Percentiles rank a stretch among this genome's conserved stretches.
Evolutionary conservation across 2,888 invertebrate genomes (phyloP).

Genomic region (Dynastes tityus): DNA sequence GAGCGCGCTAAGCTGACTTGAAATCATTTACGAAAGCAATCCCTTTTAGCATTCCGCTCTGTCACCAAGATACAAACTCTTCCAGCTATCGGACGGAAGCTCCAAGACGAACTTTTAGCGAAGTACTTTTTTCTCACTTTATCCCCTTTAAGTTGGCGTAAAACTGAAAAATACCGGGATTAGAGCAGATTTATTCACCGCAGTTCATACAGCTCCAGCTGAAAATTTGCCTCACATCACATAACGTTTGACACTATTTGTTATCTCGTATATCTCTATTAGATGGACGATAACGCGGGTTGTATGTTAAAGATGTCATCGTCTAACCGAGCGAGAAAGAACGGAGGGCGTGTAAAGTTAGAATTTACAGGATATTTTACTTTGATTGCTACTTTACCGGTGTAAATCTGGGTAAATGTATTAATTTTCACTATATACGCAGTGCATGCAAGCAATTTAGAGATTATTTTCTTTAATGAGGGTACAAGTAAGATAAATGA

Average conservation of each 20-base stretch:
- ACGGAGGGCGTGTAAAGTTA: no score
- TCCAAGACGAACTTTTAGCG: constrained; percentile 51
- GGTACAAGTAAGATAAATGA: no score
- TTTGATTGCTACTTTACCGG: no score
- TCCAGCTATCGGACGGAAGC: not conserved
- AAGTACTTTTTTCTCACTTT: constrained; percentile 57
- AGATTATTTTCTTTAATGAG: no score
- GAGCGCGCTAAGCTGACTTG: not conserved
- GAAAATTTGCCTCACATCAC: constrained; percentile 33
- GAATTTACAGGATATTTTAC: no score
- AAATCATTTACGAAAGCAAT: constrained; percentile 18
- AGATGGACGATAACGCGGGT: not conserved
- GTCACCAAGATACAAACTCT: constrained; percentile 2
- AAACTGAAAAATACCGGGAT: constrained; percentile 62
- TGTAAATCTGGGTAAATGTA: no score
- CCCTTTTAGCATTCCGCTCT: constrained; percentile 22
- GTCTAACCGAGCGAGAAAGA: not conserved
- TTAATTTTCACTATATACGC: no score
- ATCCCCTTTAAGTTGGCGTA: constrained; percentile 60
- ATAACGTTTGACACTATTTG: constrained; percentile 56
- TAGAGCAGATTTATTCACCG: constrained; percentile 60
- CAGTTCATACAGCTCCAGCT: constrained; percentile 55
- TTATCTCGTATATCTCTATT: constrained; percentile 52
- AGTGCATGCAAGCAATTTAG: no score
- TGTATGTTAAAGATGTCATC: not conserved